Evolutionary conservation across 2,888 invertebrate species (phyloP).

Genomic region (Prosapia bicincta): DNA sequence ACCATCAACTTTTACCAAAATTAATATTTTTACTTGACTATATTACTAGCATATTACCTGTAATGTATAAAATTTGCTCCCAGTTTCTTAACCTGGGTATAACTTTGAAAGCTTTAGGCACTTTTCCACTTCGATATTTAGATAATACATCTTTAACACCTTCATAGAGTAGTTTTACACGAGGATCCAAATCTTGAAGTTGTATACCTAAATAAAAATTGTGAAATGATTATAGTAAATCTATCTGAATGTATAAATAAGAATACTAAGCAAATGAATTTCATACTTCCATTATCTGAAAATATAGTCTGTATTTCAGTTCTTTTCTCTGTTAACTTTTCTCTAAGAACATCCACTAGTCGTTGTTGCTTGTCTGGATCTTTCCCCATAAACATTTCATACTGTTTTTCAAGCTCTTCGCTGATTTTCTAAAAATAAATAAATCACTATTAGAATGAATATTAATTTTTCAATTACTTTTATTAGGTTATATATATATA

Average conservation of each 20-base stretch:
- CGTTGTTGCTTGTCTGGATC: constrained; percentile 64
- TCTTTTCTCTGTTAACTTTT: constrained; percentile 89
- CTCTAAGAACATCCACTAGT: constrained; percentile 86
- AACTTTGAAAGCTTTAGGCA: constrained; percentile 98
- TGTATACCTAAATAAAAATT: constrained; percentile 54
- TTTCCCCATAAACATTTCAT: constrained; percentile 74
- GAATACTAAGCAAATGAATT: too few relatives aligned
- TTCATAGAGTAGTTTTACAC: constrained; percentile 74
- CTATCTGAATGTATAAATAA: too few relatives aligned
- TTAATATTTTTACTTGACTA: too few relatives aligned
- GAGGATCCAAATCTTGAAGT: constrained; percentile 79
- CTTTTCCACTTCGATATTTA: constrained; percentile 90
- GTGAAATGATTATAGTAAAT: too few relatives aligned
- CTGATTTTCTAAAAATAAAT: constrained; percentile 62
- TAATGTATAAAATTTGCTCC: constrained; percentile 86
- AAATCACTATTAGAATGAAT: constrained; percentile 4
- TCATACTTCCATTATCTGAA: constrained; percentile 63
- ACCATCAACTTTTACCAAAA: too few relatives aligned
- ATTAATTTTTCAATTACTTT: not conserved
- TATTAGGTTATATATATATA: too few relatives aligned
- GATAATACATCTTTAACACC: constrained; percentile 81
- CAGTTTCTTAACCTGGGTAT: constrained; percentile 89
- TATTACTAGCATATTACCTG: too few relatives aligned
- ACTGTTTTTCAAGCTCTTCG: constrained; percentile 84
- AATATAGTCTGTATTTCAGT: constrained; percentile 84